Base-by-base conservation (phyloP, 2,113 vertebrate species). In the Tringa solitaria region DNA sequence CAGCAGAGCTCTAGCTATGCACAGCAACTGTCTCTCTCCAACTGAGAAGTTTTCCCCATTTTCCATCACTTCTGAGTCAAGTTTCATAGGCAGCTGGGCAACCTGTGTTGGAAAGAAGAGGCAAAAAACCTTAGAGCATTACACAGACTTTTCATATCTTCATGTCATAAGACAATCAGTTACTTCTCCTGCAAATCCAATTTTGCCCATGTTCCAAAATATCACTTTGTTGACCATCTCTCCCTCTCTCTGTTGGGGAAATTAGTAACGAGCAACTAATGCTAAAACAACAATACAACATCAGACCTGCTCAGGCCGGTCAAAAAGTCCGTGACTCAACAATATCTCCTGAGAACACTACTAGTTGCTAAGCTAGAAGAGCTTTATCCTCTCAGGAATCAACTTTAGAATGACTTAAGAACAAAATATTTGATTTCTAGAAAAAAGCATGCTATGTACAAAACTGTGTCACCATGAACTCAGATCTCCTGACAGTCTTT, bases 31-130 rank as follows among this genome's bases (percentile, higher is more conserved):
- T 56, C 99, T 97, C 75, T 99, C 99, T 67, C 99, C 99, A 73
- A 99, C 98, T 0, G 99, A 99, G 92, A 99, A 99, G 97, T 99
- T 99, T 28, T 99, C 99, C 10, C 99, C 99, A 0, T 99, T 99
- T 97, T 99, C 99, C 97, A 99, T 97, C 88, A 99, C 99, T 98
- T 99, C 99, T 4, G 99, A 99, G 87, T 99, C 99, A 77, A 99
- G 98, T 98, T 98, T 99, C 97, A 99, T 97, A 67, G 99, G 99
- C 97, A 99, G 97, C 98, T 99, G 99, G 95, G 98, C 98, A 96
- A 99, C 97, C 99, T 99, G 92, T 13, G 17, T 32, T 30, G 45
- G 43, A 63, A 95, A 79, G 45, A 32, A 39, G 61, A 37, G 30
- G 35, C 14, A 83, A 76, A 76, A 76, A 64, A 30, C 20, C 37